Evolutionary conservation across 92 coral and sea anemone species (phyloP).

Genomic region (Zoanthus sociatus): DNA sequence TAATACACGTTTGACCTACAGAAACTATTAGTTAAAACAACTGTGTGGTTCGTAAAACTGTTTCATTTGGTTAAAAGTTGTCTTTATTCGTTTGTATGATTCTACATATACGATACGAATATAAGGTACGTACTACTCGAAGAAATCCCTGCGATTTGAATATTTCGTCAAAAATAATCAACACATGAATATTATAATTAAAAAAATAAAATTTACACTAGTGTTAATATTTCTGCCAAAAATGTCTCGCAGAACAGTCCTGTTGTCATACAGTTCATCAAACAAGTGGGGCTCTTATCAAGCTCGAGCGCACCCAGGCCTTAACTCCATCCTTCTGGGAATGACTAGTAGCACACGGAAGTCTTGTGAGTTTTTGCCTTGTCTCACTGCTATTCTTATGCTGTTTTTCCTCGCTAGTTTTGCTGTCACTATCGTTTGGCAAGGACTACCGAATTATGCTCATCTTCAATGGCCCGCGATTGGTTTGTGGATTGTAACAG

Average conservation of each 20-base stretch:
- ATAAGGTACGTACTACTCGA: background rate
- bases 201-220: slow-evolving; percentile 25
- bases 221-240: slow-evolving; percentile 8
- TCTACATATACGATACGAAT: too few relatives aligned
- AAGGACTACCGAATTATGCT: slow-evolving; percentile 14
- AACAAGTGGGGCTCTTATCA: slow-evolving; percentile 37
- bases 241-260: slow-evolving; percentile 28
- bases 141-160: slow-evolving; percentile 19
- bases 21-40: too few relatives aligned
- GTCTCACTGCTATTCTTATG: slow-evolving; percentile 31
- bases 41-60: background rate
- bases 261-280: slow-evolving; percentile 8
- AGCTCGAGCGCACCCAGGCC: slow-evolving; percentile 17
- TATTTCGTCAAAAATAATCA: slow-evolving; percentile 19
- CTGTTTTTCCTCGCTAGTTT: slow-evolving; percentile 26
- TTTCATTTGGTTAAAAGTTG: background rate
- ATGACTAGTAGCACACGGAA: slow-evolving; percentile 1
- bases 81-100: background rate
- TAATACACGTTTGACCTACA: too few relatives aligned
- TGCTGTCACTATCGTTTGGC: slow-evolving; percentile 33
- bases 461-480: slow-evolving; percentile 36
- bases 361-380: slow-evolving; percentile 40
- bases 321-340: slow-evolving; percentile 35
- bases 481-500: slow-evolving; percentile 20
- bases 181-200: slow-evolving; percentile 39